phyloP scores from a whole-genome alignment of 2,797 vertebrate species.

The Danio aesculapii region DNA sequence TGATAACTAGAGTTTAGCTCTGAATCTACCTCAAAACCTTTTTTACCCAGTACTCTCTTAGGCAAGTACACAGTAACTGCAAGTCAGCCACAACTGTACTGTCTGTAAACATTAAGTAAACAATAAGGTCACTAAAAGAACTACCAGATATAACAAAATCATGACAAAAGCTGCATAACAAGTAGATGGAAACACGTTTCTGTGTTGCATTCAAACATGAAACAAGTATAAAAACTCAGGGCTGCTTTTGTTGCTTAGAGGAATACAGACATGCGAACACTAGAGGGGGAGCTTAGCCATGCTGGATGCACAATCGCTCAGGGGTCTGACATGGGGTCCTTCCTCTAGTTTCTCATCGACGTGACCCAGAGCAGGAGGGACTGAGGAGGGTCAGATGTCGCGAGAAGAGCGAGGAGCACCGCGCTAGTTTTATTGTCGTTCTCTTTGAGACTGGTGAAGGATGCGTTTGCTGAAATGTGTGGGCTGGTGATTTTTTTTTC shows the following conservation, averaged over 20 bases:
- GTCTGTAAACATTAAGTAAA: conserved; percentile 4
- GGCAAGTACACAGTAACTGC: too few species aligned
- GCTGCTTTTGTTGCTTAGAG: conserved; percentile 39
- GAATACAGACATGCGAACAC: conserved; percentile 82
- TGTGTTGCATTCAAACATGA: background rate
- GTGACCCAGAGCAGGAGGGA: conserved; percentile 74
- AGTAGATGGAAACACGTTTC: conserved; percentile 18
- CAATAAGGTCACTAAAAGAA: conserved; percentile 12
- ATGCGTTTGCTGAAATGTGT: conserved; percentile 61
- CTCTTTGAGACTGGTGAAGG: conserved; percentile 71
- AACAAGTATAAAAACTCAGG: conserved; percentile 28
- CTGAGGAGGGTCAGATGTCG: conserved; percentile 86
- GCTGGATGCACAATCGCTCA: conserved; percentile 74
- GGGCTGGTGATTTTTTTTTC: conserved; percentile 15
- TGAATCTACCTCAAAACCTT: too few species aligned
- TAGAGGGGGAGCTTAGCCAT: conserved; percentile 98
- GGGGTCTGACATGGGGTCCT: conserved; percentile 77
- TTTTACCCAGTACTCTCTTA: too few species aligned
- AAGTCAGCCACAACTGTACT: background rate
- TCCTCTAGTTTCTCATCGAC: conserved; percentile 70
- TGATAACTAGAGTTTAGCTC: too few species aligned
- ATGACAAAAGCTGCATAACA: conserved; percentile 19
- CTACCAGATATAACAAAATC: conserved; percentile 33
- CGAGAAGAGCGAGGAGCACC: conserved; percentile 79
- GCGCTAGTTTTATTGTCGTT: conserved; percentile 85